Base-by-base conservation (phyloP, 2,888 invertebrate species). In the Macrosoma leucophasiata region DNA sequence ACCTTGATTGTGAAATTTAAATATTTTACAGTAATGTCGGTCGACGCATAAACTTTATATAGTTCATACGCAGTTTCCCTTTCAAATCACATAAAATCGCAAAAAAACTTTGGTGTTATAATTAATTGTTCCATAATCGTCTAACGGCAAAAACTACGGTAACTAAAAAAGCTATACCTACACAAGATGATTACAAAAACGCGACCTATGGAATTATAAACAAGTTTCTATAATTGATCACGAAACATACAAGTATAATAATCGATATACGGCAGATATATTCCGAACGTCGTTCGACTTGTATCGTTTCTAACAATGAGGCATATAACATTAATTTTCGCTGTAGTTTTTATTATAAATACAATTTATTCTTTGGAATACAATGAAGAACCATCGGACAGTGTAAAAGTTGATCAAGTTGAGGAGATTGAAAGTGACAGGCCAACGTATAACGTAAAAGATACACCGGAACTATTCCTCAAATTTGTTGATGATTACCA, bases 381-480 rank as follows among this genome's bases (percentile, higher is more conserved):
- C 21, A 35, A 39, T 23, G 36, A 41, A 23, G 17, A 38, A 13
- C 38, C 34, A 13, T 35, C 30, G 5, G 37, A 36, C 7, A 40
- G n/a, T n/a, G n/a, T n/a, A n/a, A n/a, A 50, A 13, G 35, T 43
- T 8, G 25, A 23, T 5, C 41, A 47, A 3, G 33, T 44, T 3
- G 39, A 52, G 2, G 29, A 46, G 5, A 39, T 44, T 11, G n/a
- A n/a, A n/a, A n/a, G n/a, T n/a, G n/a, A n/a, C n/a, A n/a, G n/a
- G n/a, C 58, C 58, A 33, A 56, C 60, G 2, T 79, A 77, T 36
- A 45, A 73, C 12, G 11, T 77, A 18, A 57, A 62, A 2, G 60
- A 78, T 17, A 72, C 70, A 2, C 53, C 55, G 4, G 23, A 45
- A 2, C 29, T 75, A 5, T 79, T 77, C 32, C 9, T 46, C 2